Evolutionary conservation across 2,113 vertebrate species (phyloP), one percentile per base, ranked within the genome.

Genomic region (Thunnus maccoyii): DNA sequence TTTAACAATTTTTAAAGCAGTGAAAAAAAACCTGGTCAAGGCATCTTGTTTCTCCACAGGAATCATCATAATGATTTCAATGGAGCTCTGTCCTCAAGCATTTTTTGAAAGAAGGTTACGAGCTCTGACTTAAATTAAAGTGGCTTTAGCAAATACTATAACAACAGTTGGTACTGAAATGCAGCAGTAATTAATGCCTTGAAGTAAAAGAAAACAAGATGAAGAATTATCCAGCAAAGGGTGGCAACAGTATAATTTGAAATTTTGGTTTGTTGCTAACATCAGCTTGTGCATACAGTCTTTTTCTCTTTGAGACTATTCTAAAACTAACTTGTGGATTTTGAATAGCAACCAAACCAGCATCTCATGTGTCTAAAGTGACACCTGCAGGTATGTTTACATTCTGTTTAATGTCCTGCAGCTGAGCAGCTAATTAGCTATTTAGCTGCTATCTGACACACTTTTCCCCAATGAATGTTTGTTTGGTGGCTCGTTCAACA

Each of bases 1-100:
- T 51, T 22, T 27, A 67, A 66, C 62, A 65, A 41, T 83, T 76
- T 83, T 51, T 67, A 32, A 61, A 65, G 48, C 54, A 73, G 78
- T 41, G 66, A 22, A 32, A 46, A 56, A 58, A 52, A 67, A 50
- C 13, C 52, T 10, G 55, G 20, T 14, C 56, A 58, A 78, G 60
- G 47, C 50, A 46, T 65, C 30, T 52, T 55, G 44, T 51, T 36
- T 46, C n/a, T 58, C 68, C 62, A 56, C 11, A 20, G 72, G 63
- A 51, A 57, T 30, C 56, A 15, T 25, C 1, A 18, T 70, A 68
- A 61, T 80, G 54, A 82, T 46, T 48, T 17, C 54, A 55, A 82
- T 71, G 61, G 41, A 41, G 47, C 20, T 20, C 12, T 57, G 22
- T 70, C 81, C 76, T 66, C 48, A 27, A 77, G 87, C 64, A 2